A percentile compares a stretch with the other conserved stretches of the same genome.
Evolutionary conservation across 2,113 vertebrate genomes (phyloP).

Genomic region (Euleptes europaea): DNA sequence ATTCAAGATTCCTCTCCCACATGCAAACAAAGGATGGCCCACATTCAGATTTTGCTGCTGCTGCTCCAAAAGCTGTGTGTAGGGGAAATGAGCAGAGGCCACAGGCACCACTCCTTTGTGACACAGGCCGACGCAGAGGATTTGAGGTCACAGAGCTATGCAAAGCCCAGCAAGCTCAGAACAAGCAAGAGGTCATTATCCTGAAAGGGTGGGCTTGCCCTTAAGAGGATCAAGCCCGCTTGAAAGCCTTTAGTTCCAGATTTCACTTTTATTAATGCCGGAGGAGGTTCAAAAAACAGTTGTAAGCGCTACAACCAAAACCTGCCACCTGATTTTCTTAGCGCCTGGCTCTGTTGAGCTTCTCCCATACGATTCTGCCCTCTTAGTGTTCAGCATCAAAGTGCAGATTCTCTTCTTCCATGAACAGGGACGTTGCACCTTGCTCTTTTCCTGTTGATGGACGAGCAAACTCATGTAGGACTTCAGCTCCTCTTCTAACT

Average conservation of each 20-base stretch:
- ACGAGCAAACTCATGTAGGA: not conserved
- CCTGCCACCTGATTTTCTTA: not conserved
- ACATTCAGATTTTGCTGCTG: not conserved
- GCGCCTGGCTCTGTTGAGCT: too few relatives aligned
- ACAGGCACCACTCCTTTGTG: not conserved
- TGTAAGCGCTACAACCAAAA: not conserved
- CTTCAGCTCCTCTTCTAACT: too few relatives aligned
- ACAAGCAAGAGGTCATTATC: not conserved
- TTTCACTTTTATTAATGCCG: not conserved
- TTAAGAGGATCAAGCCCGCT: not conserved
- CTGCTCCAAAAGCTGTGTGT: not conserved
- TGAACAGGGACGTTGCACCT: not conserved
- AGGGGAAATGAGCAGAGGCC: not conserved
- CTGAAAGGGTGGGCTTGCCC: not conserved
- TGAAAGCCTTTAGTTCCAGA: too few relatives aligned
- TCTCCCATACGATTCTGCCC: not conserved
- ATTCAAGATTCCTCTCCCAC: too few relatives aligned
- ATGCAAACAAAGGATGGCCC: not conserved
- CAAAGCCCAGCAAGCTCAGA: not conserved
- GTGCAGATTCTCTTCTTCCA: not conserved
- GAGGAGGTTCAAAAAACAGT: too few relatives aligned
- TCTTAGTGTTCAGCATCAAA: not conserved
- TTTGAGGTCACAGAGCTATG: conserved; percentile 4
- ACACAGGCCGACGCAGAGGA: not conserved
- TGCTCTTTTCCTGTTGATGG: not conserved